Percentiles rank a stretch among this genome's conserved stretches.
Conservation (phyloP, 2,797 vertebrate species). For the Lepidocolaptes lacrymiger region DNA sequence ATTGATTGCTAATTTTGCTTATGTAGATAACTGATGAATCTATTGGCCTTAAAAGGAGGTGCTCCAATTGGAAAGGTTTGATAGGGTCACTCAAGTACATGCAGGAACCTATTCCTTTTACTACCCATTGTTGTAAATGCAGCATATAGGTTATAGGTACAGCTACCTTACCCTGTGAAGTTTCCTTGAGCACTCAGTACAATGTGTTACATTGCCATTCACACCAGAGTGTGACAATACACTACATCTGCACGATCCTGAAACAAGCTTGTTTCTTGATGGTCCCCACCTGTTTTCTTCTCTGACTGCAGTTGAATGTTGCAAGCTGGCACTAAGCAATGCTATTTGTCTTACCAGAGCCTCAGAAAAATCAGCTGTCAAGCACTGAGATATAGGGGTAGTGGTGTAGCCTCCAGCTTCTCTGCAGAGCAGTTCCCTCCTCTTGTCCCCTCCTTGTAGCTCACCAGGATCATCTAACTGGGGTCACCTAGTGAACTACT, state of each 20-base stretch:
- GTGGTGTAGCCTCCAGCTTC: not conserved
- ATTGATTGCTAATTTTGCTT: not conserved
- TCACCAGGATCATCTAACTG: not conserved
- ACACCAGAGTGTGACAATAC: not conserved
- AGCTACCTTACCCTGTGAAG: rapidly evolving
- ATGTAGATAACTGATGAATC: not conserved
- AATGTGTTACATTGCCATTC: not conserved
- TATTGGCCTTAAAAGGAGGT: not conserved
- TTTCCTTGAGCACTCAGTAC: not conserved
- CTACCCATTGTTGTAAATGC: not conserved
- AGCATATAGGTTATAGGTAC: rapidly evolving
- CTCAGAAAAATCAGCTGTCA: not conserved
- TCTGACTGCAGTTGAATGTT: not conserved
- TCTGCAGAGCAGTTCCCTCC: not conserved
- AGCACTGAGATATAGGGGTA: not conserved
- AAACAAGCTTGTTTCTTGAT: not conserved
- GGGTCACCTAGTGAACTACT: not conserved
- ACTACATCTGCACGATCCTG: not conserved
- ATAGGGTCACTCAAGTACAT: not conserved
- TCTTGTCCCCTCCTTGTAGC: not conserved
- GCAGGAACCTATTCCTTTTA: not conserved
- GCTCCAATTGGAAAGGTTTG: not conserved
- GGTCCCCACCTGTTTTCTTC: not conserved
- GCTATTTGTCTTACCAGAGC: not conserved
- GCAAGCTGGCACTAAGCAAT: not conserved